Evolutionary conservation across 2,888 invertebrate genomes (phyloP).

Genomic region (Caenorhabditis macrosperma): DNA sequence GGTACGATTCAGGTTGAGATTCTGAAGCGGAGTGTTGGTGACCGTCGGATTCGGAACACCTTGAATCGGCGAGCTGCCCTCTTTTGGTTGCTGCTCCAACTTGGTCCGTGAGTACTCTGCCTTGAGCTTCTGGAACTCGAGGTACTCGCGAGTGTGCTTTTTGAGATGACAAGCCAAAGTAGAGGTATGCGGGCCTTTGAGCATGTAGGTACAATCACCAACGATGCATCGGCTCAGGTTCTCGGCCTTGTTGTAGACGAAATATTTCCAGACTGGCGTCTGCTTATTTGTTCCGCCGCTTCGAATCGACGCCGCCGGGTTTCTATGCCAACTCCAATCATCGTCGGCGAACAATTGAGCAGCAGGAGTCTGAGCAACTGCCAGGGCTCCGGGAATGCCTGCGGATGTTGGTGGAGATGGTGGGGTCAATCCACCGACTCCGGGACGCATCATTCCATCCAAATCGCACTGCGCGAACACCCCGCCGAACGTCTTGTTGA

Average conservation of each 20-base stretch:
- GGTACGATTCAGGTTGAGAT: not conserved
- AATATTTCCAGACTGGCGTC: slow-evolving; percentile 80
- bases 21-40: too few relatives aligned
- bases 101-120: slow-evolving; percentile 63
- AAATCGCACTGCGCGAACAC: slow-evolving; percentile 32
- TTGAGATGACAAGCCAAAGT: slow-evolving; percentile 79
- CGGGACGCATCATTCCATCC: slow-evolving; percentile 30
- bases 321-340: slow-evolving; percentile 80
- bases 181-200: slow-evolving; percentile 79
- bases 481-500: slow-evolving; percentile 41
- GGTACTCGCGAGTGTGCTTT: slow-evolving; percentile 77
- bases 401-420: slow-evolving; percentile 49
- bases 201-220: slow-evolving; percentile 78
- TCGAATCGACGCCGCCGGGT: slow-evolving; percentile 79
- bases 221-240: slow-evolving; percentile 79
- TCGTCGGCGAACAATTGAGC: slow-evolving; percentile 75
- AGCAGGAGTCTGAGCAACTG: slow-evolving; percentile 78
- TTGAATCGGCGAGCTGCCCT: not conserved
- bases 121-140: slow-evolving; percentile 79
- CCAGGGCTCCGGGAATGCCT: slow-evolving; percentile 75
- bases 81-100: slow-evolving; percentile 51
- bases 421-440: slow-evolving; percentile 30
- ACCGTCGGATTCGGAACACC: too few relatives aligned
- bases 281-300: slow-evolving; percentile 79
- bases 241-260: slow-evolving; percentile 79